Evolutionary conservation across 2,113 vertebrate genomes (phyloP).

Genomic region (Loxodonta africana): DNA sequence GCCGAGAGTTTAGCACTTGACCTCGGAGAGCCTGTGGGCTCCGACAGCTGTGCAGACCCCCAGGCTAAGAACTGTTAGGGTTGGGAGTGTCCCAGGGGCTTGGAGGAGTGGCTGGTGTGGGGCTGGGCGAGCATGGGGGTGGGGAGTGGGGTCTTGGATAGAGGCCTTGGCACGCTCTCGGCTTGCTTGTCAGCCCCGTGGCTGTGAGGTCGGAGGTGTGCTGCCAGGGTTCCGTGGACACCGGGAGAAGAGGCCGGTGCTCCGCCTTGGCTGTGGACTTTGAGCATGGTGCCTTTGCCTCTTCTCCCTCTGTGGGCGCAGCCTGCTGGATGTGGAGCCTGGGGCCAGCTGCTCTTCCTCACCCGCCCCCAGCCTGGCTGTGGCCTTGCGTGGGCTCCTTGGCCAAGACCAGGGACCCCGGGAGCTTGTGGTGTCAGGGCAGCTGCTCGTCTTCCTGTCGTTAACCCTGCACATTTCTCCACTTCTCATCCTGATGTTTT

Average conservation of each 20-base stretch:
- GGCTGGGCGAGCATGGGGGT: not conserved
- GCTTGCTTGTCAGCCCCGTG: rapidly evolving
- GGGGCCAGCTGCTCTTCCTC: no score
- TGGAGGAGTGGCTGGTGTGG: not conserved
- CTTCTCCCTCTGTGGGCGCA: not conserved
- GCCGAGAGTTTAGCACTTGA: not conserved
- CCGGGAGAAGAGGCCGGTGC: not conserved
- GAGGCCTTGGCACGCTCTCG: not conserved
- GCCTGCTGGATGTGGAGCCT: not conserved
- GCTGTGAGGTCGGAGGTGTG: not conserved
- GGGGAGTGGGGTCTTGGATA: no score
- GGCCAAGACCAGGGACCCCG: not conserved
- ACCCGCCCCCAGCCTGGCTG: not conserved
- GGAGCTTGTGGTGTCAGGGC: not conserved
- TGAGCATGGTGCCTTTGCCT: not conserved
- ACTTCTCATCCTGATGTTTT: not conserved
- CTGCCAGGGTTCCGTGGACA: not conserved
- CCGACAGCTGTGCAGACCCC: rapidly evolving
- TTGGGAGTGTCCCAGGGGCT: not conserved
- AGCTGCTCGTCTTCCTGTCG: not conserved
- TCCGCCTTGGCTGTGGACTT: not conserved
- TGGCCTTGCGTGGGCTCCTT: not conserved
- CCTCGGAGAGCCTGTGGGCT: not conserved
- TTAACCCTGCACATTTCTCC: not conserved
- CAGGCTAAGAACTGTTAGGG: not conserved